Base-by-base conservation (phyloP, 2,797 vertebrate species). In the Acanthurus leucopareius region DNA sequence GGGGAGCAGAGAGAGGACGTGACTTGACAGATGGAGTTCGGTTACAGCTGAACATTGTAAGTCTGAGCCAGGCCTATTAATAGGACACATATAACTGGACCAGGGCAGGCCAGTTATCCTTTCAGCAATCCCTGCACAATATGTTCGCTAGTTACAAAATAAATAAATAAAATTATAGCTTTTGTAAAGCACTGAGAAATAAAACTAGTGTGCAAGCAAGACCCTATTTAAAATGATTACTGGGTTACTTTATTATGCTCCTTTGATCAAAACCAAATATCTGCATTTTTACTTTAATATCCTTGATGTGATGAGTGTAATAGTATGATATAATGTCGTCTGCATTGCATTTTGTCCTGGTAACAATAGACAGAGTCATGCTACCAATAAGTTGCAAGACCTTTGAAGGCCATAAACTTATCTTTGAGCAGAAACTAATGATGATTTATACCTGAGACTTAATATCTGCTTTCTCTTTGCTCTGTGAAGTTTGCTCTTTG, bases 21-120 rank as follows among this genome's bases (percentile, higher is more conserved):
- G 95, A 95, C 95, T 97, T 95, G 96, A 95, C 96, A 96, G 93
- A 96, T 89, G 95, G 96, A 94, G 96, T 97, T 96, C 52, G 90
- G 94, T 99, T 99, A 96, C 97, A 96, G 95, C 95, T 96, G 95
- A 95, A 97, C 95, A 96, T 94, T 96, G 96, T 94, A 95, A 90
- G 94, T 92, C 90, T 90, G 91, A 96, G 95, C 95, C 95, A 95
- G 90, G 73, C 73, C 96, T 99, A 98, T 97, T 96, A 97, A 97
- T 99, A 99, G 96, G 88, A 80, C 75, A 52, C 66, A 59, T 80
- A 82, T 86, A 88, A 86, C 86, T 77, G 69, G 75, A 90, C 78
- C 64, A 56, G 62, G 49, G 65, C 74, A 51, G 77, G 69, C 64
- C 77, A 54, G 77, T 89, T 66, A 84, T 89, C 75, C 84, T 62